Base-by-base conservation (phyloP, 2,113 vertebrate genomes). In the Limanda limanda region DNA sequence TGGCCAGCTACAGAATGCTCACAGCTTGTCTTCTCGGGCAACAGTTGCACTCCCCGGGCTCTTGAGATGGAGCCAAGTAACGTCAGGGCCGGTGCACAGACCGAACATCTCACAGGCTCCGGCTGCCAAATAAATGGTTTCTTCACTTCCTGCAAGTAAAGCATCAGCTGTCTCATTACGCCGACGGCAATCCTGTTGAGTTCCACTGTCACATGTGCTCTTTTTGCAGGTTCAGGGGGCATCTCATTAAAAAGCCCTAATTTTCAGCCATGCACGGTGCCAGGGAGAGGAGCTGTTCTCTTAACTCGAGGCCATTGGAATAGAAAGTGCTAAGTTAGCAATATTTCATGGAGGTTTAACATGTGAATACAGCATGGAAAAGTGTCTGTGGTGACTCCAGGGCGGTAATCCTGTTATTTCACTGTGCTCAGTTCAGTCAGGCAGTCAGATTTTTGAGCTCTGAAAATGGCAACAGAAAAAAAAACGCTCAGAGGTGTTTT, bases 171-270 rank as follows among this genome's bases (percentile, higher is more conserved):
- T 75, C 69, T 83, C 64, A 79, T 87, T 77, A 71, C 7, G 21
- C 74, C 71, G 68, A 82, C 74, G 68, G 81, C 62, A 61, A 68
- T 24, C 15, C 52, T 51, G 79, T 58, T 84, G 18, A 51, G 27
- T 61, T 48, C 61, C 55, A 73, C 68, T 67, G 72, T 51, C 79
- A 64, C 24, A 81, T 76, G 82, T 76, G 73, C 72, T 5, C 85
- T 85, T 48, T 52, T 42, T 56, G 84, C 17, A 64, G 79, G 86
- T 88, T 90, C 81, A 88, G 69, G 83, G 83, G 74, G 24, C 60
- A 65, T 47, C 83, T 91, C 81, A 90, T 92, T 91, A 89, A 83
- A 82, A 92, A 78, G 77, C 75, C 88, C 79, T 77, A 20, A 78
- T 84, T 83, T 84, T 68, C 59, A 76, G 76, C 61, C 56, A 64